Evolutionary conservation across 2,113 vertebrate genomes (phyloP).

Genomic region (Alectura lathami): DNA sequence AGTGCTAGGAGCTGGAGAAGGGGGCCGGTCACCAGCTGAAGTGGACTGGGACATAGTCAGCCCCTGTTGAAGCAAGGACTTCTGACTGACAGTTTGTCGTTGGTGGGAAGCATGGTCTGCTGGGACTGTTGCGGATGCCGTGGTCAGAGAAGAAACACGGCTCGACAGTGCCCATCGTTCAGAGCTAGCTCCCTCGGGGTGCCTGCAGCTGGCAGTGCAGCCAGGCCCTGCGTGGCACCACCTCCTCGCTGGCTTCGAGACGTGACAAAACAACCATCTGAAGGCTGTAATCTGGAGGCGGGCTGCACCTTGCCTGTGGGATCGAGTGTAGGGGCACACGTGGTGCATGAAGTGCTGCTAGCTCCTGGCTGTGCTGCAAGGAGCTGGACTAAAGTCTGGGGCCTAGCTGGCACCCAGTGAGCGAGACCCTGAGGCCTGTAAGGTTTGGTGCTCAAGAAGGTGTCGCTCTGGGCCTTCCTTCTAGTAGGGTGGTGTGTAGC

Average conservation of each 20-base stretch:
- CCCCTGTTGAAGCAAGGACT: not conserved
- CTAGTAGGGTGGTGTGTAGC: not conserved
- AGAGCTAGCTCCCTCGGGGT: not conserved
- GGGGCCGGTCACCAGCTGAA: no score
- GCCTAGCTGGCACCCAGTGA: not conserved
- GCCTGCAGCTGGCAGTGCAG: not conserved
- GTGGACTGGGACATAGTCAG: not conserved
- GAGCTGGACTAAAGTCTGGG: fast-evolving
- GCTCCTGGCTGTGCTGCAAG: not conserved
- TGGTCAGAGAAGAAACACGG: not conserved
- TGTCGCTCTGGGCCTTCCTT: not conserved
- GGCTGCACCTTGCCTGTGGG: not conserved
- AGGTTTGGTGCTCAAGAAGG: not conserved
- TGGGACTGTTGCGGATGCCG: not conserved
- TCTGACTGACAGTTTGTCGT: no score
- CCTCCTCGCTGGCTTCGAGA: not conserved
- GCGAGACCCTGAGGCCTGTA: no score
- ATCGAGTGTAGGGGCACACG: not conserved
- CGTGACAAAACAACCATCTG: fast-evolving
- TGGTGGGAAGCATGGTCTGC: not conserved
- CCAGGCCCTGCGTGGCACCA: not conserved
- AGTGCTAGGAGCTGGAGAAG: no score
- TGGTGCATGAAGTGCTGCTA: fast-evolving
- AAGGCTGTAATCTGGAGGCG: not conserved
- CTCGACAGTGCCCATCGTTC: not conserved